Percentiles rank a stretch among this genome's conserved stretches.
These are phyloP conservation scores for Lepeophtheirus salmonis DNA, from an alignment of 1,140 invertebrate genomes.

Conservation along the genomic window DNA sequence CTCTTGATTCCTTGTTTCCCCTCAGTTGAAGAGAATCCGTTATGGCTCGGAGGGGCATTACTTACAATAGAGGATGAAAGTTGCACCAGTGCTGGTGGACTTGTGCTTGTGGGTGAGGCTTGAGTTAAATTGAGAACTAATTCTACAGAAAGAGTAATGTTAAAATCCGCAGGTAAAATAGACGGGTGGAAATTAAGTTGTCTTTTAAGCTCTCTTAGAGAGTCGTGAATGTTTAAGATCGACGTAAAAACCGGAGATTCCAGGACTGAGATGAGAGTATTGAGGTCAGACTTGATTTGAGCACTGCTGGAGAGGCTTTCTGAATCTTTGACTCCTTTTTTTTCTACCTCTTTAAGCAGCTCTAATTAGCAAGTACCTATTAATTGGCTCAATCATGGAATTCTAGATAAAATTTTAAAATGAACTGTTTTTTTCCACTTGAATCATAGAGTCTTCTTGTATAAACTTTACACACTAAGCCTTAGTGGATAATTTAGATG, in stretches of 20 bases:
- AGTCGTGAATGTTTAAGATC: slow-evolving; percentile 72
- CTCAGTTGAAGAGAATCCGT: not conserved
- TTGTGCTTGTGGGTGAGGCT: too few species aligned
- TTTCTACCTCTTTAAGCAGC: slow-evolving; percentile 21
- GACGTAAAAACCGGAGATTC: slow-evolving; percentile 79
- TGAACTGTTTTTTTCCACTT: too few species aligned
- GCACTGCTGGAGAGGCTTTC: slow-evolving; percentile 22
- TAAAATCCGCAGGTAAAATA: slow-evolving; percentile 73
- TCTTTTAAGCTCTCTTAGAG: slow-evolving; percentile 51
- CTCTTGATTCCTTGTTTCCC: not conserved
- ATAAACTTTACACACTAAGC: too few species aligned
- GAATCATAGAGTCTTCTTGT: too few species aligned
- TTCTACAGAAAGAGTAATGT: slow-evolving; percentile 50
- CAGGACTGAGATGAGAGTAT: slow-evolving; percentile 61
- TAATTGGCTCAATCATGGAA: too few species aligned
- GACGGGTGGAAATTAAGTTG: slow-evolving; percentile 55
- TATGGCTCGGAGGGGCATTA: too few species aligned
- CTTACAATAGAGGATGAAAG: not conserved
- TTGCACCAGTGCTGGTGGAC: too few species aligned
- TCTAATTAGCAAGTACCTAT: too few species aligned
- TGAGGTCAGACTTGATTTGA: too few species aligned
- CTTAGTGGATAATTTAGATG: too few species aligned
- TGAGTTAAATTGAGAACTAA: slow-evolving; percentile 33
- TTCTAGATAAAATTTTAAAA: too few species aligned
- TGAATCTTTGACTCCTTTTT: slow-evolving; percentile 18